phyloP scores from a whole-genome alignment of 1,140 invertebrate species.

The Leptestheria dahalacensis region DNA sequence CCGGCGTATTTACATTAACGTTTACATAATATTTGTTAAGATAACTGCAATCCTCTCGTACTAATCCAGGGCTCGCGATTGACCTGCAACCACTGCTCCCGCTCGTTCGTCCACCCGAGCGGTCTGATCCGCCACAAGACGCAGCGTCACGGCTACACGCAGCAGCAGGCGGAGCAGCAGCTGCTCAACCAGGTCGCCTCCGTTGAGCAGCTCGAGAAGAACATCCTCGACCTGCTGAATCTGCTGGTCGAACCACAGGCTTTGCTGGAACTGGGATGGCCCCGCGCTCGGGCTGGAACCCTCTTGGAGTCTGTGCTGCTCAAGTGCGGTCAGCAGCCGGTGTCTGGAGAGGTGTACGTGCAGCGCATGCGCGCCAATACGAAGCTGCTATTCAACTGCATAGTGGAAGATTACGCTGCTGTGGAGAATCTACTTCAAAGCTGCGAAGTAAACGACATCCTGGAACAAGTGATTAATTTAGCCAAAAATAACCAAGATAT shows the following conservation, averaged over 20 bases:
- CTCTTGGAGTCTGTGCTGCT: background rate
- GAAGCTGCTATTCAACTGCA: background rate
- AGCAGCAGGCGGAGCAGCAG: background rate
- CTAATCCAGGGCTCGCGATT: background rate
- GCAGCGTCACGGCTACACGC: background rate
- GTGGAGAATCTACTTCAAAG: slow-evolving; percentile 1
- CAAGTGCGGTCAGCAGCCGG: background rate
- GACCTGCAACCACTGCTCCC: background rate
- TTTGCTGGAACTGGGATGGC: background rate
- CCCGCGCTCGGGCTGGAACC: background rate
- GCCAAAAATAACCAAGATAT: background rate
- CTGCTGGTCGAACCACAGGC: background rate
- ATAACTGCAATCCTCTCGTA: background rate
- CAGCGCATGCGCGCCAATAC: slow-evolving; percentile 2
- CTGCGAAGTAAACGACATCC: background rate
- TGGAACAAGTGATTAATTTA: slow-evolving; percentile 2
- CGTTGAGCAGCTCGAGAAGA: background rate
- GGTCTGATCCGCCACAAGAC: background rate
- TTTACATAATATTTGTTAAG: background rate
- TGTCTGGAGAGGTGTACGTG: background rate
- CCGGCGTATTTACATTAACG: background rate
- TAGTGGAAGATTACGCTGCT: background rate
- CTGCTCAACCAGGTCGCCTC: background rate
- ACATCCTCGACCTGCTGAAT: slow-evolving; percentile 8
- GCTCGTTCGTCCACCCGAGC: background rate